Base-by-base conservation (phyloP, 2,797 vertebrate species). In the Euthynnus affinis region DNA sequence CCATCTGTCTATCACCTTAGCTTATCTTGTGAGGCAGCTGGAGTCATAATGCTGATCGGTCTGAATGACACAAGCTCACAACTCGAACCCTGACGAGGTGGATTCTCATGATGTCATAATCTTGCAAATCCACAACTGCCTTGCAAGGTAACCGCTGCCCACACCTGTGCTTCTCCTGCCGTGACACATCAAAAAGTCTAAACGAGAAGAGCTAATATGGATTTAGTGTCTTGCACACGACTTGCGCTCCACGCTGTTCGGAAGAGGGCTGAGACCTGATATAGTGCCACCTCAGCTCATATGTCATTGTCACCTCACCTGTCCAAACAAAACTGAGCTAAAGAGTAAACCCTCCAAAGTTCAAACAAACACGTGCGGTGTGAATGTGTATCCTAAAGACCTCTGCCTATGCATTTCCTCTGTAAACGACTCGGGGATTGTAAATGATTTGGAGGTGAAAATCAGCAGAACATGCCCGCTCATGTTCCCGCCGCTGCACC, bases 401-500 rank as follows among this genome's bases (percentile, higher is more conserved):
- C 27, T 20, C 32, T 58, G 57, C 25, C 4, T n/a, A 37, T 37
- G 13, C 32, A 48, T 9, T 34, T 18, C 49, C 15, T 23, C n/a
- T 46, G 44, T 29, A 22, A 14, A 62, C 63, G 10, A 71, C 25
- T 64, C 8, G 52, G 51, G 9, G 27, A 48, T 20, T 27, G 18
- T 73, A 13, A 22, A 58, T 82, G 0, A 80, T 72, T 71, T 61
- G 7, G 52, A 18, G 34, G 52, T 17, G 58, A 58, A 29, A 20
- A 49, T 65, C 6, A 40, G 58, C 12, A 64, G 76, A 78, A 74
- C 53, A 70, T 83, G 82, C 49, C 80, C 22, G 52, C 55, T 84
- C 82, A 82, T 82, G 82, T 87, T 86, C 61, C 71, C 14, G 71
- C 66, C 20, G n/a, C 55, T 27, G 27, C 32, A 2, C 46, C 44